phyloP scores from a whole-genome alignment of 2,797 vertebrate species.

The Phataginus tetradactyla region DNA sequence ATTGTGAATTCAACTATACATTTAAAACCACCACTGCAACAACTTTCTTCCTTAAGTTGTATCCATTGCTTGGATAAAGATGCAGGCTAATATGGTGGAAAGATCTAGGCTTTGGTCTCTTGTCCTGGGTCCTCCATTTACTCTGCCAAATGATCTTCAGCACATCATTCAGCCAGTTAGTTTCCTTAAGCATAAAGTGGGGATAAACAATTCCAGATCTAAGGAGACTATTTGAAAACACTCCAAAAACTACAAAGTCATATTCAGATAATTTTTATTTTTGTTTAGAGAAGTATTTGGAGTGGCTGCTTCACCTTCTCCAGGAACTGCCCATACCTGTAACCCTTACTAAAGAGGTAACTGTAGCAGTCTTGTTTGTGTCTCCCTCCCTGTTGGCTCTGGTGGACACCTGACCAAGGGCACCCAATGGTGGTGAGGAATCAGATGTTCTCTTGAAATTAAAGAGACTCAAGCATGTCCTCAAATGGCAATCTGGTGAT shows the following conservation, averaged over 20 bases:
- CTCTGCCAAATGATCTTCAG: neutral
- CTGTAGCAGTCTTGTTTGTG: neutral
- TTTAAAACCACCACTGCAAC: neutral
- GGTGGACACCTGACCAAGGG: neutral
- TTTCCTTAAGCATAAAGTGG: neutral
- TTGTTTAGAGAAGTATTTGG: neutral
- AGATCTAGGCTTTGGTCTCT: neutral
- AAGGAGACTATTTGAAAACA: constrained; percentile 3
- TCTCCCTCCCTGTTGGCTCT: neutral
- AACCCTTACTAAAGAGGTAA: neutral
- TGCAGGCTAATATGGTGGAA: neutral
- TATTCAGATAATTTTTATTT: neutral
- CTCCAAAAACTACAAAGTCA: neutral
- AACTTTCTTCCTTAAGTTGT: neutral
- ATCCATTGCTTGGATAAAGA: constrained; percentile 13
- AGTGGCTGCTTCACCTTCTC: neutral
- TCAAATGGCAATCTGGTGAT: neutral
- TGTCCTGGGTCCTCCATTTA: neutral
- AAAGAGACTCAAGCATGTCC: neutral
- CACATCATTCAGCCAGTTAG: neutral
- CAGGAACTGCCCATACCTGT: neutral
- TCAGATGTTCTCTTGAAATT: constrained; percentile 1
- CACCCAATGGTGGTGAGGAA: neutral
- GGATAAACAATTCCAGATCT: neutral
- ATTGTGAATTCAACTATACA: constrained; percentile 28